These are phyloP conservation scores for Drosophila kurseongensis DNA, from an alignment of 1,140 invertebrate species.

Conservation along the genomic window DNA sequence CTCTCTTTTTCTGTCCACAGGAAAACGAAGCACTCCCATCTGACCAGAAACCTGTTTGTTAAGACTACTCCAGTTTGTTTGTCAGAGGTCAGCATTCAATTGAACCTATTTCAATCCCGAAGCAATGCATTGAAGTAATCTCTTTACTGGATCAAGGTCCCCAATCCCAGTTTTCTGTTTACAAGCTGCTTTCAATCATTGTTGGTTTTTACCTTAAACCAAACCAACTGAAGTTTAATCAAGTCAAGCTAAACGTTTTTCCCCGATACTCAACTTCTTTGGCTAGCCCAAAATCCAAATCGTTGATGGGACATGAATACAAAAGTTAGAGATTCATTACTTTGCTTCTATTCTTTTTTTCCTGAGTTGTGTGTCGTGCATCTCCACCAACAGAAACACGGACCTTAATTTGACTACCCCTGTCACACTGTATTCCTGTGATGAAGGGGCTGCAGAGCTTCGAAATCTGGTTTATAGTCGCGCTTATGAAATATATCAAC, in stretches of 20 bases:
- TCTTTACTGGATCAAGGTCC: neutral
- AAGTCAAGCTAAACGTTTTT: constrained; percentile 21
- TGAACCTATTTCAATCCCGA: constrained; percentile 2
- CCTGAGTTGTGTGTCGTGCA: constrained; percentile 22
- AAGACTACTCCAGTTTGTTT: constrained; percentile 8
- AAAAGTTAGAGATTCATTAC: constrained; percentile 49
- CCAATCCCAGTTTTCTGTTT: neutral
- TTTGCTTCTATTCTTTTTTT: constrained; percentile 8
- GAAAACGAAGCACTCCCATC: constrained; percentile 22
- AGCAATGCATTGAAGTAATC: neutral
- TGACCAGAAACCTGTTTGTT: constrained; percentile 41
- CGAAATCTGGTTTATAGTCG: constrained; percentile 77
- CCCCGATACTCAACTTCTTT: constrained; percentile 1
- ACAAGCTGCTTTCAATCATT: neutral
- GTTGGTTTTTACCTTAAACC: constrained; percentile 2
- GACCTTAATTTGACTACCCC: constrained; percentile 58
- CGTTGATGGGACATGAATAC: constrained; percentile 66
- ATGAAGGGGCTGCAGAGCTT: constrained; percentile 59
- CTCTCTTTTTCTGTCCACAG: neutral
- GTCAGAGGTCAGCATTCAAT: constrained; percentile 18
- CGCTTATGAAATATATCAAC: constrained; percentile 64
- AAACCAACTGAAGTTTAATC: constrained; percentile 8
- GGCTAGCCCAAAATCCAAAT: constrained; percentile 16
- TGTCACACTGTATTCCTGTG: neutral
- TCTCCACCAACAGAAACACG: constrained; percentile 46